Evolutionary conservation across 2,888 invertebrate genomes (phyloP).

Genomic region (Meiosimyza platycephala): DNA sequence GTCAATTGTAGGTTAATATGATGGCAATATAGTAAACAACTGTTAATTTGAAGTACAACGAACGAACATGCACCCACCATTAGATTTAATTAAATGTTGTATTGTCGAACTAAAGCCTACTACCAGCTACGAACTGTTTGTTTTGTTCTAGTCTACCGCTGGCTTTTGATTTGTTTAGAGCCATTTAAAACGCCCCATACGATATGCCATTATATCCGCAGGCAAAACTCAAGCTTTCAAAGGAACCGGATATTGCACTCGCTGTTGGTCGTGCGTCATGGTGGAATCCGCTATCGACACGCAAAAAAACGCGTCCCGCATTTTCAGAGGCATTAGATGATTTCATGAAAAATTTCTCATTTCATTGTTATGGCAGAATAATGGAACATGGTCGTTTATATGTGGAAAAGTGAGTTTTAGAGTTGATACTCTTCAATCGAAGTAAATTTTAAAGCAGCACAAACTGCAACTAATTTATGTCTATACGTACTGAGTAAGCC

Average conservation of each 20-base stretch:
- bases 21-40: conserved; percentile 62
- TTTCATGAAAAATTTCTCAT: conserved; percentile 60
- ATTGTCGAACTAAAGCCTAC: neutral
- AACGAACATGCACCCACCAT: neutral
- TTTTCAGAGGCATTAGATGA: conserved; percentile 59
- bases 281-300: conserved; percentile 54
- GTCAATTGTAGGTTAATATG: conserved; percentile 57
- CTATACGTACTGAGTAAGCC: too few species aligned
- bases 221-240: conserved; percentile 27
- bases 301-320: conserved; percentile 44
- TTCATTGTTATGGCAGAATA: conserved; percentile 64
- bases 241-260: conserved; percentile 49
- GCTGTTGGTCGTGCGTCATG: conserved; percentile 57
- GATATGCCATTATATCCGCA: conserved; percentile 21
- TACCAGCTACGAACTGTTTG: too few species aligned
- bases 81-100: conserved; percentile 2
- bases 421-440: neutral
- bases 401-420: conserved; percentile 55
- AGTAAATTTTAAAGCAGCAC: neutral
- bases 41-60: conserved; percentile 16
- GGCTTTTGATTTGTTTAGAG: neutral
- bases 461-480: neutral
- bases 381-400: conserved; percentile 56
- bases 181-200: neutral
- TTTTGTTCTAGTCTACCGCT: neutral